These are phyloP conservation scores for Oreocharis arfaki DNA, from an alignment of 2,113 vertebrate species.

Conservation along the genomic window DNA sequence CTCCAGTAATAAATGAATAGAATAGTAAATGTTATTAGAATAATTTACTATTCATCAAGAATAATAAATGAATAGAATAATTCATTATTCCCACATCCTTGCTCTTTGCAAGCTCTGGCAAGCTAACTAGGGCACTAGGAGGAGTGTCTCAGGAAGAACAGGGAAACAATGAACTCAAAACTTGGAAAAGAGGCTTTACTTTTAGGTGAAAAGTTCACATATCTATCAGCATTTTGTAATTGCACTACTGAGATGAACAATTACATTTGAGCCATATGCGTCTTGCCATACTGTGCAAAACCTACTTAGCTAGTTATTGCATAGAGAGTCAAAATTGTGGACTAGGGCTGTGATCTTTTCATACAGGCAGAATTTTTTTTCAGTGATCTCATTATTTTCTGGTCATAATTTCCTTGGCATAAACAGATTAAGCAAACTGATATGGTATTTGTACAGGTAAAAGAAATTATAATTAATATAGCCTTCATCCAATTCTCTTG, in stretches of 20 bases:
- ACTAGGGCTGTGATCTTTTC: constrained; percentile 25
- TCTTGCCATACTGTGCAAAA: constrained; percentile 29
- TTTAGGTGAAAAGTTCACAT: constrained; percentile 67
- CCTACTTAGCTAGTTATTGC: background rate
- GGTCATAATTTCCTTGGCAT: constrained; percentile 16
- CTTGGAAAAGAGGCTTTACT: constrained; percentile 58
- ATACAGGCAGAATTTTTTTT: background rate
- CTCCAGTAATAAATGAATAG: constrained; percentile 47
- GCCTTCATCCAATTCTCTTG: background rate
- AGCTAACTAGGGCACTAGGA: constrained; percentile 58
- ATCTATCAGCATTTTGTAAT: constrained; percentile 36
- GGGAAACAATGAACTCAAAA: constrained; percentile 47
- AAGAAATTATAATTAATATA: background rate
- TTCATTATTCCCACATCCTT: constrained; percentile 56
- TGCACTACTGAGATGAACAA: background rate
- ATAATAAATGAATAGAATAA: constrained; percentile 54
- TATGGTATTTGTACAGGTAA: background rate
- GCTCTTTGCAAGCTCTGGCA: constrained; percentile 49
- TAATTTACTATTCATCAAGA: constrained; percentile 63
- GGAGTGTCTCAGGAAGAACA: constrained; percentile 41
- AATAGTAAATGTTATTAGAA: constrained; percentile 59
- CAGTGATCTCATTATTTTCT: constrained; percentile 2
- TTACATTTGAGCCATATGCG: background rate
- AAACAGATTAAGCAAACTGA: background rate
- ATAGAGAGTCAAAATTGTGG: background rate